These are phyloP conservation scores for Muscicapa adusta DNA, from an alignment of 2,113 vertebrate species.

Conservation along the genomic window DNA sequence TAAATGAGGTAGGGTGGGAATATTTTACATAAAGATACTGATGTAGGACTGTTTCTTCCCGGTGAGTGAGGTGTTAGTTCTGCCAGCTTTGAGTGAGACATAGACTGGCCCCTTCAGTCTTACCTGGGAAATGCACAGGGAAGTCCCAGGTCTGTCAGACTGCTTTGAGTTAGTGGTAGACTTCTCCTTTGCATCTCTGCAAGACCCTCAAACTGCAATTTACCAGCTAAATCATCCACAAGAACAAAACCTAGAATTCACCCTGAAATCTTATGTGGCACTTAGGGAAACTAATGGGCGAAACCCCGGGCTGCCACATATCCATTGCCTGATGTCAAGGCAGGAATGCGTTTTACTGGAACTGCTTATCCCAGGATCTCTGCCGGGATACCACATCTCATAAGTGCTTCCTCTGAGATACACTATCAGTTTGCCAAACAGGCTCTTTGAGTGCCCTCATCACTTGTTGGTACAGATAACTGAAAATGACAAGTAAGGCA, in stretches of 20 bases:
- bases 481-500: neutral
- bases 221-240: neutral
- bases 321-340: neutral
- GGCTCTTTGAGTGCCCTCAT: neutral
- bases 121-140: neutral
- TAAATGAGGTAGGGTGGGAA: neutral
- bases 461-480: neutral
- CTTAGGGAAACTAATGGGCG: neutral
- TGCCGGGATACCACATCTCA: neutral
- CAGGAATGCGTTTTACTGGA: neutral
- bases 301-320: neutral
- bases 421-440: neutral
- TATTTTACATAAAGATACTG: neutral
- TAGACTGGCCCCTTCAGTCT: slow-evolving; percentile 16
- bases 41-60: neutral
- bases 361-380: neutral
- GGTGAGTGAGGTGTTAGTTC: neutral
- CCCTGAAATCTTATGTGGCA: neutral
- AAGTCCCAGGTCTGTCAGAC: neutral
- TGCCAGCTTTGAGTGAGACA: neutral
- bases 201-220: neutral
- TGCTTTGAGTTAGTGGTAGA: neutral
- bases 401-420: slow-evolving; percentile 31
- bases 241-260: neutral
- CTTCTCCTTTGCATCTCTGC: neutral